Evolutionary conservation across 2,113 vertebrate species (phyloP).

Genomic region (Stictonetta naevosa): DNA sequence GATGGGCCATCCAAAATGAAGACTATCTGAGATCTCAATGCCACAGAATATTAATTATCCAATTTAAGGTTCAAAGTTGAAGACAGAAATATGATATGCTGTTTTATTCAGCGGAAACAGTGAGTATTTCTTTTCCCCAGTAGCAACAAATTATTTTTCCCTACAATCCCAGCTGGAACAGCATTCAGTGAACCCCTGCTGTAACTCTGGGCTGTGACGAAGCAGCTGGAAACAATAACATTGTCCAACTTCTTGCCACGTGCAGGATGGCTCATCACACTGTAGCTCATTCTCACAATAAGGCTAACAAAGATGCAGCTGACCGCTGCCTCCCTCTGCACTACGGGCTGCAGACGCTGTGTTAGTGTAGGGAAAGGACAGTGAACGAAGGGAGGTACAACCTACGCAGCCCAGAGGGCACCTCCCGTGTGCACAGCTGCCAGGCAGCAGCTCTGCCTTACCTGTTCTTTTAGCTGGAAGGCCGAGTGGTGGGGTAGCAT

Average conservation of each 20-base stretch:
- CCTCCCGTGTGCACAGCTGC: neutral
- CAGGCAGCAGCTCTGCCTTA: slow-evolving; percentile 47
- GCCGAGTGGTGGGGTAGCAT: neutral
- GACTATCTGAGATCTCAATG: neutral
- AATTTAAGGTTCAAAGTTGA: neutral
- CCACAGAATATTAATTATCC: neutral
- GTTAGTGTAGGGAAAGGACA: neutral
- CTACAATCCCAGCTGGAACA: neutral
- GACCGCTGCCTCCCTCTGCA: neutral
- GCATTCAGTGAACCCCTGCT: neutral
- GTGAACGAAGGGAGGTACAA: neutral
- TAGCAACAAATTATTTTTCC: neutral
- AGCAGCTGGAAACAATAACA: neutral
- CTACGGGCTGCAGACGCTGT: neutral
- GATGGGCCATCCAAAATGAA: neutral
- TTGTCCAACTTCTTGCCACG: neutral
- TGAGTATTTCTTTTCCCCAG: neutral
- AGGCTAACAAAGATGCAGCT: neutral
- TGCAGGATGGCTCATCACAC: neutral
- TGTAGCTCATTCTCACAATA: neutral
- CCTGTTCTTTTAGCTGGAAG: slow-evolving; percentile 57
- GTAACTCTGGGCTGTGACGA: neutral
- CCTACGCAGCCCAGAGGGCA: neutral
- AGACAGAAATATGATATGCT: neutral
- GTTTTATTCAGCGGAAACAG: neutral